A percentile compares a stretch with the other conserved stretches of the same genome.
Evolutionary conservation across 23 tunicate species (phyloP).

Genomic region (Trididemnum miniatum): DNA sequence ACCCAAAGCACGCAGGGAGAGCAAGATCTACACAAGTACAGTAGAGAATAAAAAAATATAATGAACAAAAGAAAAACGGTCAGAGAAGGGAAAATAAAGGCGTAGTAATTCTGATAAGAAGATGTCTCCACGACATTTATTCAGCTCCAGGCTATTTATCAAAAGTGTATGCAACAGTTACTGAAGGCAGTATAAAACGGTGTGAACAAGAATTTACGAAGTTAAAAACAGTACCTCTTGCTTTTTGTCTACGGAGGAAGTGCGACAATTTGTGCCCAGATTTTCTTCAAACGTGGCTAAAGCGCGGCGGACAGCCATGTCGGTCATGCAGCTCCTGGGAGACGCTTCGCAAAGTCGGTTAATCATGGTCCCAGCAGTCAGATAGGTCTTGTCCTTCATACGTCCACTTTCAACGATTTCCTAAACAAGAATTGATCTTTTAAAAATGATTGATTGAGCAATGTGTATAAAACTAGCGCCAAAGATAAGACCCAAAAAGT

Average conservation of each 20-base stretch:
- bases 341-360: slow-evolving; percentile 52
- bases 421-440: slow-evolving; percentile 19
- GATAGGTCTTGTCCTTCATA: slow-evolving; percentile 46
- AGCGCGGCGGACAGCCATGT: slow-evolving; percentile 36
- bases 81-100: no score
- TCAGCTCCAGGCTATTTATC: no score
- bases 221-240: slow-evolving; percentile 51
- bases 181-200: no score
- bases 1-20: slow-evolving; percentile 72
- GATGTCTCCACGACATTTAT: no score
- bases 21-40: slow-evolving; percentile 41
- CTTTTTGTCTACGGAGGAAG: slow-evolving; percentile 51
- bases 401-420: slow-evolving; percentile 43
- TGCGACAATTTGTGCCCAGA: slow-evolving; percentile 76
- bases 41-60: neutral
- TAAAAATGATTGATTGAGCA: no score
- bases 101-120: no score
- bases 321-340: slow-evolving; percentile 47
- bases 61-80: neutral
- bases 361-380: slow-evolving; percentile 76
- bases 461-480: no score
- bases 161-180: no score
- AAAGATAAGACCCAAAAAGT: no score
- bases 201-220: no score
- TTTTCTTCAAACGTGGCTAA: slow-evolving; percentile 57